A percentile compares a stretch with the other conserved stretches of the same genome.
Evolutionary conservation across 2,888 invertebrate species (phyloP).

Genomic region (Pharmacophagus antenor): DNA sequence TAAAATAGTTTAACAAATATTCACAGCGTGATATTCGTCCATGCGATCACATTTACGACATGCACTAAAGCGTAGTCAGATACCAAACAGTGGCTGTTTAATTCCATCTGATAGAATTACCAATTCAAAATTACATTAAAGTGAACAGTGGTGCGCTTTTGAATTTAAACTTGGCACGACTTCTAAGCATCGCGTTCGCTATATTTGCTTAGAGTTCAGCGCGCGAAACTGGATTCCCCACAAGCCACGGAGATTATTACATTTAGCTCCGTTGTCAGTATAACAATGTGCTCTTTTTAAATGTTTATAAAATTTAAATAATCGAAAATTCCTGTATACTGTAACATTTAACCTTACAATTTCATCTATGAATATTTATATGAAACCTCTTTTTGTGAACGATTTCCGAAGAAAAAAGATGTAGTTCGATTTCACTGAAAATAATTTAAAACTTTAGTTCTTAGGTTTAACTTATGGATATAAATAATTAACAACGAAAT

Average conservation of each 20-base stretch:
- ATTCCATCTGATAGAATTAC: constrained; percentile 39
- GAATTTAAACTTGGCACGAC: constrained; percentile 53
- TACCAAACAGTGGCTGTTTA: constrained; percentile 33
- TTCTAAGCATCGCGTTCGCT: constrained; percentile 39
- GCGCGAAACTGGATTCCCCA: constrained; percentile 17
- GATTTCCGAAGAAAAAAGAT: too few relatives aligned
- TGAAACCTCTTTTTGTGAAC: too few relatives aligned
- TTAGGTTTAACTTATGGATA: too few relatives aligned
- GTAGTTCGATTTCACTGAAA: too few relatives aligned
- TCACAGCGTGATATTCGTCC: not conserved
- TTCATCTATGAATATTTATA: too few relatives aligned
- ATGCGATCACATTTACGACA: constrained; percentile 22
- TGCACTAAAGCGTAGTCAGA: constrained; percentile 24
- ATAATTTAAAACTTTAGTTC: too few relatives aligned
- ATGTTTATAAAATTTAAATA: not conserved
- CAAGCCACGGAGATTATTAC: constrained; percentile 14
- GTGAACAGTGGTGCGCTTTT: constrained; percentile 38
- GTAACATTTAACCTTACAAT: too few relatives aligned
- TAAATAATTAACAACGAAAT: too few relatives aligned
- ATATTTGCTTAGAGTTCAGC: constrained; percentile 5
- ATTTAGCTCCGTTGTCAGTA: constrained; percentile 5
- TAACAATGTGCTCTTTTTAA: not conserved
- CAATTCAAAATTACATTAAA: constrained; percentile 40
- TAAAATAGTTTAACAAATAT: not conserved
- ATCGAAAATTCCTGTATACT: too few relatives aligned